Evolutionary conservation across 2,888 invertebrate genomes (phyloP).

Genomic region (Amiota mariae): DNA sequence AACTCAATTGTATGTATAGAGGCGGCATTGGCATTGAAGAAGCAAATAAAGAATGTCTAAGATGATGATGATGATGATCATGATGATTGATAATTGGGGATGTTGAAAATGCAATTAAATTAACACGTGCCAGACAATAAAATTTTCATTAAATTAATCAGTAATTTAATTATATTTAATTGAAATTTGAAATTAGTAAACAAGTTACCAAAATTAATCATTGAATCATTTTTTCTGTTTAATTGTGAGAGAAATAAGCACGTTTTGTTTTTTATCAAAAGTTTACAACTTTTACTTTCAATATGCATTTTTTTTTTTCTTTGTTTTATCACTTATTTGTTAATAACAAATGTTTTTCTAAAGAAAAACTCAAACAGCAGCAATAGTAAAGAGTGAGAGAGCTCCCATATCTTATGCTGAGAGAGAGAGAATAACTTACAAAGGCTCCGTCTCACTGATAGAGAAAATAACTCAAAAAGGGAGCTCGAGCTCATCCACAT

Average conservation of each 20-base stretch:
- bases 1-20: slow-evolving; percentile 38
- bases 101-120: background rate
- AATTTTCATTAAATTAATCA: background rate
- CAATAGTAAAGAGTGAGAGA: no score
- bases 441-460: no score
- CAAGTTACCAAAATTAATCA: background rate
- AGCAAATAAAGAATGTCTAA: background rate
- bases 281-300: background rate
- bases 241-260: no score
- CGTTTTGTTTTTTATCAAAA: background rate
- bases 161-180: background rate
- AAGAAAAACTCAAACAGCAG: no score
- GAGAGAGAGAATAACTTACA: no score
- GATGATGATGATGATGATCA: background rate
- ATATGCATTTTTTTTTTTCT: background rate
- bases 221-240: background rate
- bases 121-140: slow-evolving; percentile 40
- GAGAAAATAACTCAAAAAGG: no score
- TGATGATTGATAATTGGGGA: no score
- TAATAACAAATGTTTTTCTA: no score
- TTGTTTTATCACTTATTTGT: no score
- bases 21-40: slow-evolving; percentile 33
- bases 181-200: background rate
- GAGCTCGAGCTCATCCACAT: no score
- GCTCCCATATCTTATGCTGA: no score